phyloP scores from a whole-genome alignment of 1,140 invertebrate species.

The Rhyacophila brunnea region DNA sequence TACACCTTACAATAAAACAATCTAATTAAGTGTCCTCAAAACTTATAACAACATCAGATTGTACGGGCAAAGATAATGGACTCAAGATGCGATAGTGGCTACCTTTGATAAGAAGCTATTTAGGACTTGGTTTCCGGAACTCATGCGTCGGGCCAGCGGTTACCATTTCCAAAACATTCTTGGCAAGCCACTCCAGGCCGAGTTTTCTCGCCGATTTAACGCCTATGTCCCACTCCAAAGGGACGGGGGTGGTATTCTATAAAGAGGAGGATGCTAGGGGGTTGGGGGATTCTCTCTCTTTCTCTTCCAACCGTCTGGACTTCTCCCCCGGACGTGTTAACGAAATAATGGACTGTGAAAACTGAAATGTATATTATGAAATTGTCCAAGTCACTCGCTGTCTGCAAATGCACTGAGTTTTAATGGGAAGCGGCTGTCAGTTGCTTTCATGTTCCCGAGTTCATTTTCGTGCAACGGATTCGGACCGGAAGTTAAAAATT shows the following conservation, averaged over 20 bases:
- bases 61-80: too few relatives aligned
- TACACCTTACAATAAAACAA: too few relatives aligned
- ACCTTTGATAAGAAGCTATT: too few relatives aligned
- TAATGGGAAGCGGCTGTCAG: conserved; percentile 11
- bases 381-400: conserved; percentile 30
- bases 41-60: too few relatives aligned
- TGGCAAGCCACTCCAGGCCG: conserved; percentile 25
- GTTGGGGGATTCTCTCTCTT: too few relatives aligned
- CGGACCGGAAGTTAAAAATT: conserved; percentile 1
- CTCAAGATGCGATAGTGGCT: too few relatives aligned
- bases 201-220: conserved; percentile 34
- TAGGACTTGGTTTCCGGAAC: background rate
- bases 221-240: conserved; percentile 12
- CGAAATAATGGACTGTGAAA: conserved; percentile 37
- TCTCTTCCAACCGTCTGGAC: conserved; percentile 1
- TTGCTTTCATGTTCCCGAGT: too few relatives aligned
- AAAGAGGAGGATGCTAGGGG: background rate
- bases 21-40: too few relatives aligned
- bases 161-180: conserved; percentile 25
- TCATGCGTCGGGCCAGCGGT: background rate
- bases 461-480: too few relatives aligned
- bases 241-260: background rate
- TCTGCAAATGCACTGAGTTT: conserved; percentile 22
- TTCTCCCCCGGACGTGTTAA: conserved; percentile 31
- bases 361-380: conserved; percentile 34